Base-by-base conservation (phyloP, 1,140 invertebrate genomes). In the Agraylea sexmaculata region DNA sequence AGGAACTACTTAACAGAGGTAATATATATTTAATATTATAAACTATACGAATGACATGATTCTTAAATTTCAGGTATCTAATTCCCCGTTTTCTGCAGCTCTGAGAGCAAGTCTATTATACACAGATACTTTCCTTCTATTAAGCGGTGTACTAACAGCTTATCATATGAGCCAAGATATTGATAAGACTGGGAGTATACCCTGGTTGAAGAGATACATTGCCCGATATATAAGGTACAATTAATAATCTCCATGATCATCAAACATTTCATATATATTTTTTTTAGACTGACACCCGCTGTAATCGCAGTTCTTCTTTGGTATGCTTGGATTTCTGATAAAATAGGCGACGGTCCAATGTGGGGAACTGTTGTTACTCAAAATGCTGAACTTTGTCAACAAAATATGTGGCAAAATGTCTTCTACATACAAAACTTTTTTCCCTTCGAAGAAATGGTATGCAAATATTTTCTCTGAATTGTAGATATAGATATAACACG, bases 381-480 rank as follows among this genome's bases (percentile, higher is more conserved):
- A 33, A 77, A 77, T 46, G 70, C 72, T 2, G 67, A 77, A 15
- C 53, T 76, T 3, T 83, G 80, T 55, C 75, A 77, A 43, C 54
- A 73, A 44, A 71, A 74, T 40, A 72, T 76, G 57, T 83, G 78
- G 80, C 74, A 73, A 49, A 81, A 79, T 56, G 49, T 80, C 2
- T 55, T 83, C 2, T 80, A 77, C 46, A 60, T 81, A 20, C 78
- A 83, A 51, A 83, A 83, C 51, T 77, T 76, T 39, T 77, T 76
- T 45, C 73, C 73, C 1, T 74, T 80, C 42, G 75, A 80, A 53
- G 73, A 81, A 37, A 80, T 80, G 73, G 79, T 81, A 58, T 59
- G 55, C 50, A 41, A 39, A 40, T 27, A 10, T 22, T 41, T 25
- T 16, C n/a, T 17, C 20, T 18, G 8, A 23, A 16, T 41, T n/a